Evolutionary conservation across 2,888 invertebrate species (phyloP).

Genomic region (Pogonocherus hispidulus): DNA sequence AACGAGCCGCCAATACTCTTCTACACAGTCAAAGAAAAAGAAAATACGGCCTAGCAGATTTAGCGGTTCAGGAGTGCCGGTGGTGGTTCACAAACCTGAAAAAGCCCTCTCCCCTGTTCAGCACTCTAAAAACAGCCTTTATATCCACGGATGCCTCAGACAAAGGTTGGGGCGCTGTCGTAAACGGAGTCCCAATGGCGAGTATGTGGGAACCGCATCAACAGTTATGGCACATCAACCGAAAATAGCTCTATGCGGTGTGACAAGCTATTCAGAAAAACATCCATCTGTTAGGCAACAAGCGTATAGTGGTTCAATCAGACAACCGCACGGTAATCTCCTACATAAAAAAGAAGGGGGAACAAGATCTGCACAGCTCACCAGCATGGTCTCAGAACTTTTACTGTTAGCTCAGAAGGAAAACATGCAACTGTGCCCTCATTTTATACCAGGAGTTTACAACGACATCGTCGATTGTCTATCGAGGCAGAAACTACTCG

Average conservation of each 20-base stretch:
- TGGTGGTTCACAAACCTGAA: not conserved
- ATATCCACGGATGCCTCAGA: conserved; percentile 31
- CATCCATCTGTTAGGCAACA: conserved; percentile 16
- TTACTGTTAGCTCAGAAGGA: not conserved
- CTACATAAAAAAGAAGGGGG: conserved; percentile 33
- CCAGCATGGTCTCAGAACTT: not conserved
- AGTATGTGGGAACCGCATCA: conserved; percentile 6
- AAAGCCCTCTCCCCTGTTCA: not conserved
- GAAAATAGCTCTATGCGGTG: conserved; percentile 33
- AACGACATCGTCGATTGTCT: conserved; percentile 11
- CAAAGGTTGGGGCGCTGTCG: conserved; percentile 21
- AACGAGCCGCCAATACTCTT: not conserved
- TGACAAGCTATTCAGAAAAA: conserved; percentile 11
- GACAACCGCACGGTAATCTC: conserved; percentile 34
- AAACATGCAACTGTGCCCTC: not conserved
- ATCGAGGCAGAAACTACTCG: not conserved
- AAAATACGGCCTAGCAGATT: not conserved
- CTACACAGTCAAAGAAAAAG: not conserved
- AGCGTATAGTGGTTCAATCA: conserved; percentile 29
- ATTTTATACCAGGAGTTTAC: conserved; percentile 19
- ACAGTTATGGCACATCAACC: conserved; percentile 32
- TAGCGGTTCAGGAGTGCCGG: not conserved
- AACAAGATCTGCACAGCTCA: conserved; percentile 11
- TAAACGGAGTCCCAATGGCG: not conserved
- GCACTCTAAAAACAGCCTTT: not conserved